Conservation (phyloP, 2,797 vertebrate genomes). For the Paramormyrops hopkinsi region DNA sequence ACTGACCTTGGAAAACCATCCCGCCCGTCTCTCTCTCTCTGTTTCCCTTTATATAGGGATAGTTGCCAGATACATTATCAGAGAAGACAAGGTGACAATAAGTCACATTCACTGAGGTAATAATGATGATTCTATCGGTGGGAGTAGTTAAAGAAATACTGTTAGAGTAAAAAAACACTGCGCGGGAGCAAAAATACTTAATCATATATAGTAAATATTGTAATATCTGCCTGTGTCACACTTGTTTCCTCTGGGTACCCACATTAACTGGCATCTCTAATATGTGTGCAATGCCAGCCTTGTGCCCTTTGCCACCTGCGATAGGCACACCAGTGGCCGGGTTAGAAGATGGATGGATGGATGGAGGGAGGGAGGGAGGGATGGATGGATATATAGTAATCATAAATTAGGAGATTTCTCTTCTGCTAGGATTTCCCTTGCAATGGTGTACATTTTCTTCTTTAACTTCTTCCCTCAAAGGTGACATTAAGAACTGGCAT, state of each 20-base stretch:
- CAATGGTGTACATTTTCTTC: not conserved
- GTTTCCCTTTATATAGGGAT: constrained; percentile 5
- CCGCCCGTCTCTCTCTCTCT: not conserved
- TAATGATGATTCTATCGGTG: not conserved
- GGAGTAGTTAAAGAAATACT: not conserved
- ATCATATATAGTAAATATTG: not conserved
- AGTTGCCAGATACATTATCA: constrained; percentile 11
- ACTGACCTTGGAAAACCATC: constrained; percentile 50
- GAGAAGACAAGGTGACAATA: constrained; percentile 11
- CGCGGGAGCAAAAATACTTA: not conserved
- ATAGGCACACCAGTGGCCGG: not conserved
- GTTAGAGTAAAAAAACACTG: not conserved
- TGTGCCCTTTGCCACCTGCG: not conserved
- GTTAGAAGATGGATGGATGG: not conserved
- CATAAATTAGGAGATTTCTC: not conserved
- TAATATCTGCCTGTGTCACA: not conserved
- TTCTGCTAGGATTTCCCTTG: too few relatives aligned
- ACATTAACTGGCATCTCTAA: not conserved
- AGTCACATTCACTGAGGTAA: not conserved
- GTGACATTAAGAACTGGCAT: not conserved
- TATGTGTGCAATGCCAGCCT: not conserved
- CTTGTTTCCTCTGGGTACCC: not conserved
- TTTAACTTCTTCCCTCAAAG: not conserved
- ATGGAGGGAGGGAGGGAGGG: not conserved
- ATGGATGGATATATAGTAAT: not conserved